These are phyloP conservation scores for Holothuria glaberrima DNA, from an alignment of 35 echinoderm and acorn worm species.

Conservation along the genomic window DNA sequence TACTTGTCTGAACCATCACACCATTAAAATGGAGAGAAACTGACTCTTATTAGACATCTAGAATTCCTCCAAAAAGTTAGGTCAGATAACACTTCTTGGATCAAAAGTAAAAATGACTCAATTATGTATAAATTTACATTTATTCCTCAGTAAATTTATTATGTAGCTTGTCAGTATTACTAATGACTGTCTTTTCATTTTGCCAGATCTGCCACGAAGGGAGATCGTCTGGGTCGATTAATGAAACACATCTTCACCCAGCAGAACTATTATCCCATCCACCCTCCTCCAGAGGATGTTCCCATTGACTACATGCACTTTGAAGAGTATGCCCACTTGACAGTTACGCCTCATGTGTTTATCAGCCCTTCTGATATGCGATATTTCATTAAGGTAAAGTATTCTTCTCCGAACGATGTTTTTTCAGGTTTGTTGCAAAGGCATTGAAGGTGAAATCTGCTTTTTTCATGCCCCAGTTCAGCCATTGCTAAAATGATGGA, in stretches of 20 bases:
- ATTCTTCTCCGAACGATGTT: no score
- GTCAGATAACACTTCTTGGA: no score
- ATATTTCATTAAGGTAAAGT: slow-evolving; percentile 91
- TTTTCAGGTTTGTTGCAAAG: no score
- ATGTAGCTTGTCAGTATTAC: not conserved
- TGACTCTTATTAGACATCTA: no score
- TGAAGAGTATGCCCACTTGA: slow-evolving; percentile 77
- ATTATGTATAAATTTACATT: not conserved
- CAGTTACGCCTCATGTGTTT: slow-evolving; percentile 74
- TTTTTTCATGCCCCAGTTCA: no score
- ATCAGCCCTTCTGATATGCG: slow-evolving; percentile 84
- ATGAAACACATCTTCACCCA: slow-evolving; percentile 86
- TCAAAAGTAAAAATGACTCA: no score
- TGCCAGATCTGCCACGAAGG: slow-evolving; percentile 70
- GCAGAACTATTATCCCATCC: slow-evolving; percentile 89
- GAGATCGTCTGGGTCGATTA: slow-evolving; percentile 88
- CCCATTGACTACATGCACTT: slow-evolving; percentile 86
- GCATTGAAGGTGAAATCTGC: no score
- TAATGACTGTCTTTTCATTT: not conserved
- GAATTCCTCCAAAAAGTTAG: no score
- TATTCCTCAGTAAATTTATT: not conserved
- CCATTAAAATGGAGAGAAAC: no score
- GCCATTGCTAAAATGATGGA: no score
- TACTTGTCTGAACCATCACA: no score
- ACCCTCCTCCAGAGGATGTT: slow-evolving; percentile 73